Evolutionary conservation across 2,888 invertebrate species (phyloP), one percentile per base, ranked within the genome.

Genomic region (Stenoptilia bipunctidactyla): DNA sequence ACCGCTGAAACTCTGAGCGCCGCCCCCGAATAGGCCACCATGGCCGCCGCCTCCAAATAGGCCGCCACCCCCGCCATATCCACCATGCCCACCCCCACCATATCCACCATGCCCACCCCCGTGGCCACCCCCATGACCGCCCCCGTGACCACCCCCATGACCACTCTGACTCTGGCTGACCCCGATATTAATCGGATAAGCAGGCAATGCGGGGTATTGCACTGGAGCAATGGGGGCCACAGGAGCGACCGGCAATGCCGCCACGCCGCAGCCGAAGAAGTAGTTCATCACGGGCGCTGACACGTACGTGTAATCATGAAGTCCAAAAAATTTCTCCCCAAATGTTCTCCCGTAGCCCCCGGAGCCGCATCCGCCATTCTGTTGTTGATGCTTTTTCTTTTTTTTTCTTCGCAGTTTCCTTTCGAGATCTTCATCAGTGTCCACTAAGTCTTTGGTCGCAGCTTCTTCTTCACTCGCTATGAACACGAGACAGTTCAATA

Each of bases 281-380:
- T 79, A 82, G 52, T 82, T 82, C 52, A 65, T 73, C 1, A 79
- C 72, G 1, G 80, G 80, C 15, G 80, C 77, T 2, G 71, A 72
- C 1, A 82, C 55, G 38, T 72, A 80, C 0, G 77, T 76, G 45
- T 70, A 60, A n/a, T 70, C 69, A 8, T 66, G 66, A 1, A 63
- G 55, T 0, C 69, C 66, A 15, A 67, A 68, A 14, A 69, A 58
- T 42, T 63, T 71, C 15, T 64, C 62, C 1, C 63, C 64, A 13
- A 71, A 66, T 0, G 65, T 60, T 27, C 61, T 57, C 2, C 72
- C 76, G 40, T 55, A 66, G 1, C 72, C 10, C 1, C 43, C 43
- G 27, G n/a, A 6, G 5, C 48, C 49, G 0, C 63, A 56, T 15
- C 46, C 47, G 38, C 68, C 66, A 35, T 66, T 70, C 10, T 68